Evolutionary conservation across 2,797 vertebrate genomes (phyloP), one percentile per base, ranked within the genome.

Genomic region (Melanotaenia nigrans): DNA sequence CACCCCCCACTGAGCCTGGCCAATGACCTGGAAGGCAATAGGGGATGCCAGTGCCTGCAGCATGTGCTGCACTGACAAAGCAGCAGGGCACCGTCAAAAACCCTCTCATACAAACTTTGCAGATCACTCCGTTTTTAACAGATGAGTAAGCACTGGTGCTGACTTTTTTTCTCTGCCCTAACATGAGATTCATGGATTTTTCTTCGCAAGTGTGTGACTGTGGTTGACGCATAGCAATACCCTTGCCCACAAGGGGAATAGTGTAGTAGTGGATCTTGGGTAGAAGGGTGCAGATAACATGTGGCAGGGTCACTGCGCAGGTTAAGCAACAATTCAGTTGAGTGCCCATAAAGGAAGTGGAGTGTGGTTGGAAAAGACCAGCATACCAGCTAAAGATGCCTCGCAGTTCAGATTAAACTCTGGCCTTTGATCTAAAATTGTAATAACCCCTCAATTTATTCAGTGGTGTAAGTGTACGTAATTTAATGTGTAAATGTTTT

Each of bases 1-100:
- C 89, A 68, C 90, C 90, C 86, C 94, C 95, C 55, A 91, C 94
- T 92, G 93, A 60, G 94, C 81, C 88, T 95, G 95, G 92, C 90
- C 95, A 95, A 94, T 96, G 96, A 95, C 95, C 95, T 94, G 95
- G 95, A 96, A 96, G 94, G 93, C 93, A 93, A 95, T 82, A 92
- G 61, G 93, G 87, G 91, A 95, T 92, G 90, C 91, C 88, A 95
- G 94, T 77, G 95, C 95, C 95, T 91, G 89, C 91, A 95, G 95
- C 95, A 94, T 95, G 95, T 93, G 95, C 92, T 93, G 89, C 92
- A 84, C 93, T 90, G 94, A 95, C 92, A 93, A 58, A 96, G 94
- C 96, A 96, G 96, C 94, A 96, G 95, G 95, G 92, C 93, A 95
- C 94, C 91, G 68, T 95, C 94, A 94, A 92, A 96, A 93, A 89